Evolutionary conservation across 2,113 vertebrate species (phyloP).

Genomic region (Tenrec ecaudatus): DNA sequence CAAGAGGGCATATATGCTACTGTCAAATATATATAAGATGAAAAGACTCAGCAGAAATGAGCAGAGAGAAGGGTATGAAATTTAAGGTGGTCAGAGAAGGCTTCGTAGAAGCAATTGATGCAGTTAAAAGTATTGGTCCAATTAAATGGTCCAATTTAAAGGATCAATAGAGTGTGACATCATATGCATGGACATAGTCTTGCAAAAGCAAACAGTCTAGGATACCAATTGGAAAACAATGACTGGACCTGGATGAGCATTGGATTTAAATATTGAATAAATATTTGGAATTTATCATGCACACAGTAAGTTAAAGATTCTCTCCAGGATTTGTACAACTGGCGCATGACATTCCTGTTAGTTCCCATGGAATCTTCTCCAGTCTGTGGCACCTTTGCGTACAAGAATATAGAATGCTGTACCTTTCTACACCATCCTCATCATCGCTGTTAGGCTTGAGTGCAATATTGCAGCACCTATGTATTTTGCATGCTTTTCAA

Average conservation of each 20-base stretch:
- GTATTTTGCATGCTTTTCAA: not conserved
- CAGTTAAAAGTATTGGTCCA: not conserved
- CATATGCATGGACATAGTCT: not conserved
- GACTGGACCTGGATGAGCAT: not conserved
- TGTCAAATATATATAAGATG: not conserved
- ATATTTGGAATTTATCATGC: not conserved
- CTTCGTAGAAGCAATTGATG: not conserved
- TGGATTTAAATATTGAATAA: not conserved
- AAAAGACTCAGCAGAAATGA: not conserved
- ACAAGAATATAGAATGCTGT: not conserved
- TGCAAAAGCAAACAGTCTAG: not conserved
- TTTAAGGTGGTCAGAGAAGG: not conserved
- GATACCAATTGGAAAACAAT: not conserved
- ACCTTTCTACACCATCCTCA: not conserved
- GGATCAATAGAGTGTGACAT: not conserved
- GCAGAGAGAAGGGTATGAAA: not conserved
- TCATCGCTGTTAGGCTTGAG: not conserved
- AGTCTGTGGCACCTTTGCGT: not conserved
- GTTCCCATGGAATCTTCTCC: not conserved
- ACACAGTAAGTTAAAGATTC: not conserved
- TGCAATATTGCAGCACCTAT: not conserved
- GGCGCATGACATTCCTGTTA: not conserved
- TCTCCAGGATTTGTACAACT: not conserved
- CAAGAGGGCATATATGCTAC: not conserved
- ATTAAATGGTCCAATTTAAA: not conserved